Conservation (phyloP, 2,113 vertebrate genomes). For the Xenus cinereus region DNA sequence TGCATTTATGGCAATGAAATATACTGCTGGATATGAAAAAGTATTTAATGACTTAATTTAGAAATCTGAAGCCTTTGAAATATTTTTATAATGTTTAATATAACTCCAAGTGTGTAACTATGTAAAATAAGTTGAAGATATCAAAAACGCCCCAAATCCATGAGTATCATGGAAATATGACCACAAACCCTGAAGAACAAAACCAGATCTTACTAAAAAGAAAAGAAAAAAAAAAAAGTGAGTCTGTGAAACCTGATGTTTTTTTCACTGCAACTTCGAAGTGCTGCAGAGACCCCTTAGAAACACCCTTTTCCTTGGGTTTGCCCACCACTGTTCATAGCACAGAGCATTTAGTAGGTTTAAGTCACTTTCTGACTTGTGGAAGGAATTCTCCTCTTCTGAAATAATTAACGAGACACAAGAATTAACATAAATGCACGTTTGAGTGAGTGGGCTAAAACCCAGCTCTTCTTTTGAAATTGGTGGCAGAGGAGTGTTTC, state of each 20-base stretch:
- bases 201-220: not conserved
- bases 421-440: not conserved
- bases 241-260: not conserved
- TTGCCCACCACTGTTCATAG: not conserved
- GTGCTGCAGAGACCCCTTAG: not conserved
- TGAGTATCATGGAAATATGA: not conserved
- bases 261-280: not conserved
- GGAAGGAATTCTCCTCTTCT: not conserved
- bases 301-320: not conserved
- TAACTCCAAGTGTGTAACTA: not conserved
- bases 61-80: not conserved
- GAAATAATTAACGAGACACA: not conserved
- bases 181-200: not conserved
- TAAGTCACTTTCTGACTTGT: not conserved
- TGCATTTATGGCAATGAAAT: not conserved
- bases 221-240: not conserved
- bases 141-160: not conserved
- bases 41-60: not conserved
- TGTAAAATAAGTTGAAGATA: not conserved
- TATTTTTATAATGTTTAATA: not conserved
- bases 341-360: not conserved
- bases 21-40: not conserved
- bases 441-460: not conserved
- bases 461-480: not conserved
- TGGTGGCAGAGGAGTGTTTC: not conserved